A percentile compares a stretch with the other conserved stretches of the same genome.
These are phyloP conservation scores for Lethrus apterus DNA, from an alignment of 1,140 invertebrate genomes.

Conservation along the genomic window DNA sequence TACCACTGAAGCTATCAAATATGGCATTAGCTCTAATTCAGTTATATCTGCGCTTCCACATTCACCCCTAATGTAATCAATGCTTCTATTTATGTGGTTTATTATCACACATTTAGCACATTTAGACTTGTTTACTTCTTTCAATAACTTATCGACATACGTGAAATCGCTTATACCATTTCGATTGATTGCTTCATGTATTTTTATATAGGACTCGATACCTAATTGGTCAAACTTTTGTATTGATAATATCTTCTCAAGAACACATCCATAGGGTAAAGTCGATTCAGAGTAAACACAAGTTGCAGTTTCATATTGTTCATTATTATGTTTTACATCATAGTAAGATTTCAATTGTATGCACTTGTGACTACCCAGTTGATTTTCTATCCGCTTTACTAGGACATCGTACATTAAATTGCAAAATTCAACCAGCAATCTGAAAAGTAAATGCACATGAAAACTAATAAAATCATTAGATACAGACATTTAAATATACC, in stretches of 20 bases:
- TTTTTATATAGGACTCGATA: conserved; percentile 27
- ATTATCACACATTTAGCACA: conserved; percentile 8
- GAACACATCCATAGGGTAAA: conserved; percentile 29
- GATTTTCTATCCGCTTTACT: conserved; percentile 8
- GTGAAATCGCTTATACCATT: conserved; percentile 19
- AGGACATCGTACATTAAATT: conserved; percentile 19
- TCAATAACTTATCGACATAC: conserved; percentile 28
- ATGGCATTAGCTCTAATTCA: conserved; percentile 29
- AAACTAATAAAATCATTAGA: neutral
- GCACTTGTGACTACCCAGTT: conserved; percentile 3
- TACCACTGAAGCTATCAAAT: conserved; percentile 32
- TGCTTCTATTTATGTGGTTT: neutral
- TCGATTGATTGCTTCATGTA: conserved; percentile 16
- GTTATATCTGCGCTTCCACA: conserved; percentile 14
- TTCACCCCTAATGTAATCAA: conserved; percentile 7
- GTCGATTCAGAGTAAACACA: conserved; percentile 17
- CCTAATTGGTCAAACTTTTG: conserved; percentile 34
- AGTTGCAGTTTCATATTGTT: neutral
- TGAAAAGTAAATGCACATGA: conserved; percentile 19
- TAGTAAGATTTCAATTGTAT: conserved; percentile 9
- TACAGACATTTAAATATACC: neutral
- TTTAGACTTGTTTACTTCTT: conserved; percentile 14
- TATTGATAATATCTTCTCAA: conserved; percentile 31
- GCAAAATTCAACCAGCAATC: conserved; percentile 28
- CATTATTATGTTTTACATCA: conserved; percentile 13